Base-by-base conservation (phyloP, 2,113 vertebrate genomes). In the Chionomys nivalis region DNA sequence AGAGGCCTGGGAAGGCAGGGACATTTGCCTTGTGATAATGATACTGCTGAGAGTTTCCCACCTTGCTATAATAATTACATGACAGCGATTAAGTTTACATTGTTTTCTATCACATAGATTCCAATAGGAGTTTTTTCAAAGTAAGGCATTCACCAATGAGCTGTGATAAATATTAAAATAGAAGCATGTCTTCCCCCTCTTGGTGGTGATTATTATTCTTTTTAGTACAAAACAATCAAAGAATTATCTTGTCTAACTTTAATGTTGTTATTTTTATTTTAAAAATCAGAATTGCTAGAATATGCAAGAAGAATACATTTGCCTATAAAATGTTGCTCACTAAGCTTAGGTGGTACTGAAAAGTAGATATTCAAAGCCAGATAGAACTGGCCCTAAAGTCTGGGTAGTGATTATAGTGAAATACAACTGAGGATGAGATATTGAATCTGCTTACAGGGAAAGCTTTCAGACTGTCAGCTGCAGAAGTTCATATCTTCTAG, bases 271-370 rank as follows among this genome's bases (percentile, higher is more conserved):
- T 58, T 77, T 61, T 91, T 73, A 91, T 39, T 87, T 77, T 7
- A 89, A 44, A 73, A 24, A 87, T 89, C 23, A 93, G 28, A 94
- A 75, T 92, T 68, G 12, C 19, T 63, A 78, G 13, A 75, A 78
- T 66, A 91, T 75, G 87, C 52, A 75, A 92, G 28, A 91, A 92
- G 28, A 90, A 83, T 87, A 92, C 75, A 44, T 87, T 66, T 93
- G 21, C 39, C 79, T 95, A 36, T 89, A 83, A 87, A 89, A 90
- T 83, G 76, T 82, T 14, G 1, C 55, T 89, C 31, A 79, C 87
- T 81, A 89, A 66, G 4, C 4, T 77, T 94, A 55, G 77, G 81
- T 42, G 55, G 82, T 10, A 66, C 4, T 49, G 36, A 65, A 66
- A 91, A 89, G 13, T 4, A 85, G 58, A 19, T 39, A 44, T 65